Evolutionary conservation across 2,113 vertebrate species (phyloP).

Genomic region (Brevimyrus niger): DNA sequence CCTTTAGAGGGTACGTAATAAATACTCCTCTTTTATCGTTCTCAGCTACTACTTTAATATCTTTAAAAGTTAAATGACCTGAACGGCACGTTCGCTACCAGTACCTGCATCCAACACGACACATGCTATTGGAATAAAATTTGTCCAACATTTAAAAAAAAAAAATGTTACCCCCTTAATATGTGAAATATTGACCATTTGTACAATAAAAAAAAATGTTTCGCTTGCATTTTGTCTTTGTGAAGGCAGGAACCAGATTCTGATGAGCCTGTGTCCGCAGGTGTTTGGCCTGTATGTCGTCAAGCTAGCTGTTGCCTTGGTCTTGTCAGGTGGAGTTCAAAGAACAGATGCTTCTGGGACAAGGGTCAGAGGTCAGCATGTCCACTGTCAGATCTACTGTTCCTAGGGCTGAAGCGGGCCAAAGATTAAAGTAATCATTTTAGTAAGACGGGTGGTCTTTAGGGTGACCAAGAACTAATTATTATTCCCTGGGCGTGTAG

Average conservation of each 20-base stretch:
- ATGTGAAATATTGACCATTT: neutral
- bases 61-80: neutral
- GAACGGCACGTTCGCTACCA: neutral
- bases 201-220: neutral
- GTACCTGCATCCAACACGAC: neutral
- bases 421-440: neutral
- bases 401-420: neutral
- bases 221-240: constrained; percentile 11
- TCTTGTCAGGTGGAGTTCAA: constrained; percentile 89
- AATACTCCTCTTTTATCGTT: neutral
- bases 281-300: constrained; percentile 92
- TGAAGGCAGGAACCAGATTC: constrained; percentile 84
- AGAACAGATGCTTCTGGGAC: constrained; percentile 85
- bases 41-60: neutral
- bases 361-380: constrained; percentile 76
- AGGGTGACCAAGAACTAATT: neutral
- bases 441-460: neutral
- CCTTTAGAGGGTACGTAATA: constrained; percentile 71
- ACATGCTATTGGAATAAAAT: neutral
- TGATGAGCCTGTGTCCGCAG: constrained; percentile 90
- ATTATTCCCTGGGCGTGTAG: neutral
- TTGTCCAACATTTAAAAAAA: neutral
- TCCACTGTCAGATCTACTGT: neutral
- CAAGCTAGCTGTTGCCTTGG: constrained; percentile 88
- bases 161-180: neutral